Base-by-base conservation (phyloP, 2,888 invertebrate species). In the Dusona sp. region DNA sequence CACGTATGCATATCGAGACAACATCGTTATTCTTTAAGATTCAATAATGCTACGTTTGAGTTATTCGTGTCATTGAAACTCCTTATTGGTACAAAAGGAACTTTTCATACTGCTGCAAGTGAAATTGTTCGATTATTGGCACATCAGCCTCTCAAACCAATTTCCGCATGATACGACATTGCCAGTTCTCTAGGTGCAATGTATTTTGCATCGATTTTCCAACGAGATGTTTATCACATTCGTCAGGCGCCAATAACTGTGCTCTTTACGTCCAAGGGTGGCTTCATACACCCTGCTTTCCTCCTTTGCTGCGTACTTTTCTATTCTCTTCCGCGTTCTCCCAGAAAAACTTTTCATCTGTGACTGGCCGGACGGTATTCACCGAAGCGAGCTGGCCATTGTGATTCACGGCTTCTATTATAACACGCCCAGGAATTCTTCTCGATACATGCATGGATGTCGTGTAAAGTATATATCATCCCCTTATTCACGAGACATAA, bases 371-470 rank as follows among this genome's bases (percentile, higher is more conserved):
- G 51, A 64, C 48, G 78, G 38, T 51, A 61, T 48, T 33, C 48
- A 61, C 45, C 33, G 48, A 33, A 45, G 67, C 51, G 57, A 72
- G 72, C 54, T 48, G 72, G 64, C 79, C 48, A 74, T 85, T 82
- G 85, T 85, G 79, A 75, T 74, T 19, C 65, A 9, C 67, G 13
- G 65, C 38, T 75, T 77, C 70, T 72, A 79, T 83, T 72, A 86
- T 83, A 38, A 54, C 65, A 22, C 13, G n/a, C 25, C 16, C 16
- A 11, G 16, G 29, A 38, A 64, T 51, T n/a, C 22, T 22, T 33
- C 38, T 38, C 61, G 64, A 75, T 45, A 85, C 64, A 72, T 64
- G 8, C 36, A 11, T 61, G 22, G 38, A 22, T 54, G 22, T 67
- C 67, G 51, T 38, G 64, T 51, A 36, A 70, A 48, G 72, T 61